Evolutionary conservation across 2,797 vertebrate genomes (phyloP).

Genomic region (Malacoctenus gilli): DNA sequence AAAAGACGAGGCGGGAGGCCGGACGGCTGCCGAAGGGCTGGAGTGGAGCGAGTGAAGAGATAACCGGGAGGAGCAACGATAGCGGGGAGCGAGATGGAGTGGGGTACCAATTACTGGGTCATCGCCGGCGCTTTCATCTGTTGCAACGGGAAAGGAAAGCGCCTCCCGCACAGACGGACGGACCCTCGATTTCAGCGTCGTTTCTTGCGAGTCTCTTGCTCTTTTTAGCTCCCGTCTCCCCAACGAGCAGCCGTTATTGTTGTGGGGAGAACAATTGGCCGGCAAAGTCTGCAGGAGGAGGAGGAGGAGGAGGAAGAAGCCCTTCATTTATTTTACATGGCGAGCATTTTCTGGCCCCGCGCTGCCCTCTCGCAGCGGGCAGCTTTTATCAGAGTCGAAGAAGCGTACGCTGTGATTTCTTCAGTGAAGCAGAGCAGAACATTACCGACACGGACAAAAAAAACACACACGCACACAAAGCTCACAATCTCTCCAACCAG

Average conservation of each 20-base stretch:
- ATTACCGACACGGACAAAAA: too few relatives aligned
- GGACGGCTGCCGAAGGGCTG: too few relatives aligned
- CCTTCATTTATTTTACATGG: constrained; percentile 29
- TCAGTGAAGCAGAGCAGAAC: background rate
- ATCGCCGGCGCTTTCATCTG: constrained; percentile 55
- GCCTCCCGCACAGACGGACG: constrained; percentile 40
- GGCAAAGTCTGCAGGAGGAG: constrained; percentile 18
- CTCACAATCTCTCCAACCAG: background rate
- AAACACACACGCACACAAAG: background rate
- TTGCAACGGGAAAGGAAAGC: too few relatives aligned
- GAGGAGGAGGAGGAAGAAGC: background rate
- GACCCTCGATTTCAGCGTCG: constrained; percentile 27
- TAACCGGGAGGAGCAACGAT: constrained; percentile 27
- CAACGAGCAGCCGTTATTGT: constrained; percentile 4
- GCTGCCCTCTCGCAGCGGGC: constrained; percentile 4
- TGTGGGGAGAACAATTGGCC: constrained; percentile 18
- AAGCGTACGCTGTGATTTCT: background rate
- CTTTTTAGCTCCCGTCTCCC: constrained; percentile 27
- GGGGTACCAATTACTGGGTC: constrained; percentile 65
- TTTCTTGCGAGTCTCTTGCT: background rate
- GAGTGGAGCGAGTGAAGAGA: constrained; percentile 38
- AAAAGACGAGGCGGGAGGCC: too few relatives aligned
- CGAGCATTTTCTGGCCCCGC: constrained; percentile 6
- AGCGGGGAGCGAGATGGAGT: constrained; percentile 35
- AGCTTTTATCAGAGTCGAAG: constrained; percentile 1